Conservation (phyloP, 2,888 invertebrate species). For the Seladonia tumulorum region DNA sequence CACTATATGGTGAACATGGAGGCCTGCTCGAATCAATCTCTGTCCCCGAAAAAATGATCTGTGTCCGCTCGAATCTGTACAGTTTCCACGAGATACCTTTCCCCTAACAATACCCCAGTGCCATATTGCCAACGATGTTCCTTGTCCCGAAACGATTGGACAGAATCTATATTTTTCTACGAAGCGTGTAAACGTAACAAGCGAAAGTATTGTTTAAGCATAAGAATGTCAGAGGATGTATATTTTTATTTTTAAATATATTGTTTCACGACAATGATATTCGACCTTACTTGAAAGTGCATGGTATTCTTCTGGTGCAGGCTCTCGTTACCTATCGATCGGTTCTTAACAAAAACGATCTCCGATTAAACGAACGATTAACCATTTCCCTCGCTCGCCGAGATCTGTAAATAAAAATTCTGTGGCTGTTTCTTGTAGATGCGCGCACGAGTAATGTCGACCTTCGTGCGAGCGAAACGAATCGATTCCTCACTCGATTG, state of each 20-base stretch:
- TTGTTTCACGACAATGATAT: slow-evolving; percentile 22
- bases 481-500: slow-evolving; percentile 28
- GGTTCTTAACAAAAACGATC: not conserved
- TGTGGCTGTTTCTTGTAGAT: slow-evolving; percentile 40
- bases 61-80: not conserved
- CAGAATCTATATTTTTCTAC: not conserved
- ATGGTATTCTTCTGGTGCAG: slow-evolving; percentile 57
- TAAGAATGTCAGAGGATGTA: slow-evolving; percentile 21
- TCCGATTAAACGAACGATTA: not conserved
- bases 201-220: not conserved
- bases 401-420: slow-evolving; percentile 32
- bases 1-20: slow-evolving; percentile 67
- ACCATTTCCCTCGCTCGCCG: not conserved
- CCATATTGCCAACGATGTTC: slow-evolving; percentile 48
- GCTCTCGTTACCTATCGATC: slow-evolving; percentile 40
- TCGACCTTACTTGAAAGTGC: slow-evolving; percentile 37
- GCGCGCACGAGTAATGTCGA: slow-evolving; percentile 33
- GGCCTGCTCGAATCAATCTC: not conserved
- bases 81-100: not conserved
- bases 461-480: slow-evolving; percentile 18
- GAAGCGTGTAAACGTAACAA: not conserved
- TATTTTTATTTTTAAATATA: slow-evolving; percentile 39
- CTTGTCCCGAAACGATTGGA: slow-evolving; percentile 20
- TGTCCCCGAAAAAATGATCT: not conserved
- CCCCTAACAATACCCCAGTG: slow-evolving; percentile 10